Conservation (phyloP, 2,888 invertebrate species). For the Bellardia pandia region DNA sequence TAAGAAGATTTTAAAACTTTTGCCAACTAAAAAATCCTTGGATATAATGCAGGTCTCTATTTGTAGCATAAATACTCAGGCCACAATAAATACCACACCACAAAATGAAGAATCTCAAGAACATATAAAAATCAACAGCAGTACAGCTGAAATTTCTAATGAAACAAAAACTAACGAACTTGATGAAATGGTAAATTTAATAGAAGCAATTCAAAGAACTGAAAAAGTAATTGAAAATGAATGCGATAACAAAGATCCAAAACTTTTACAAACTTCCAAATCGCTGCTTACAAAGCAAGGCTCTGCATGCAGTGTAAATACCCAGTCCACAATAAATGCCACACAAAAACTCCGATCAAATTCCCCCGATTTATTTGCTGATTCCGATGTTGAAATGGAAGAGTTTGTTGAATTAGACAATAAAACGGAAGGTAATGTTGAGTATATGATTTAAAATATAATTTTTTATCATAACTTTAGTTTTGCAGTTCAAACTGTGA, state of each 20-base stretch:
- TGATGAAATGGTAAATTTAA: too few species aligned
- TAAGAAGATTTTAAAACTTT: conserved; percentile 14
- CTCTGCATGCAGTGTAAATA: conserved; percentile 48
- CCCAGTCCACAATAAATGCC: conserved; percentile 46
- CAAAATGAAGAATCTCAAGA: too few species aligned
- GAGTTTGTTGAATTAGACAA: not conserved
- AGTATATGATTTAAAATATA: not conserved
- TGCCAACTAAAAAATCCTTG: conserved; percentile 10
- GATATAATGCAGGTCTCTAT: conserved; percentile 20
- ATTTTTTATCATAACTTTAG: not conserved
- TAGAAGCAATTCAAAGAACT: too few species aligned
- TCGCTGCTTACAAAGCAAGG: conserved; percentile 42
- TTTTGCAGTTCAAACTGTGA: conserved; percentile 18
- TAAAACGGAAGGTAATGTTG: conserved; percentile 19
- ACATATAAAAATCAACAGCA: too few species aligned
- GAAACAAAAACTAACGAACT: too few species aligned
- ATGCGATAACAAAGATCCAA: too few species aligned
- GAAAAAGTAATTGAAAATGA: too few species aligned
- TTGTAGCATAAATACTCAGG: too few species aligned
- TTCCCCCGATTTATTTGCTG: conserved; percentile 83
- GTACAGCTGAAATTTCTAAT: too few species aligned
- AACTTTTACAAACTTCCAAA: too few species aligned
- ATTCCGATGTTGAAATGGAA: conserved; percentile 79
- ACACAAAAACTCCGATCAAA: conserved; percentile 74
- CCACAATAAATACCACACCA: not conserved